Conservation (phyloP, 1,140 invertebrate genomes). For the Amyelois transitella region DNA sequence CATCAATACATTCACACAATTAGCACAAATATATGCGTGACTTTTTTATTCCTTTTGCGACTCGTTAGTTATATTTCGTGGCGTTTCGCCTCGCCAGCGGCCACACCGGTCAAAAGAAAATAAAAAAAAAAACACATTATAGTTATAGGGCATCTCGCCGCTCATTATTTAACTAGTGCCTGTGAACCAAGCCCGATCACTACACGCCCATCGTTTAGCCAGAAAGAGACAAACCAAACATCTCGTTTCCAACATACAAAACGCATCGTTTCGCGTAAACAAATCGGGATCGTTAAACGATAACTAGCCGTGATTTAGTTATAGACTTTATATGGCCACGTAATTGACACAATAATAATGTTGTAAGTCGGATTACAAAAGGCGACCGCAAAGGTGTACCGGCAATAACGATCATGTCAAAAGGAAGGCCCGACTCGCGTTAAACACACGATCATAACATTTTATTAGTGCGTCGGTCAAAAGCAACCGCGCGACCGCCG, state of each 20-base stretch:
- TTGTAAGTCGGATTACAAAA: conserved; percentile 49
- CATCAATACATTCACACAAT: conserved; percentile 34
- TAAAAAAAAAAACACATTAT: conserved; percentile 68
- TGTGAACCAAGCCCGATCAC: conserved; percentile 51
- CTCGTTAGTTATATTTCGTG: conserved; percentile 63
- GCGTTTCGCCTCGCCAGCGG: conserved; percentile 51
- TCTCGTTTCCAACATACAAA: conserved; percentile 20
- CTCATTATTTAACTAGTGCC: conserved; percentile 71
- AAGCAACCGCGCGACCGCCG: conserved; percentile 67
- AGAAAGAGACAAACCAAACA: conserved; percentile 24
- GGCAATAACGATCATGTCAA: conserved; percentile 71
- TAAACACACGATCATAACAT: conserved; percentile 74
- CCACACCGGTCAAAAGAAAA: conserved; percentile 61
- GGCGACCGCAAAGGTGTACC: conserved; percentile 63
- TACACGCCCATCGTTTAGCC: conserved; percentile 44
- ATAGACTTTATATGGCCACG: conserved; percentile 44
- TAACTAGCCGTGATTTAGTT: conserved; percentile 55
- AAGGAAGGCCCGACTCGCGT: conserved; percentile 70
- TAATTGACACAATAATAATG: conserved; percentile 71
- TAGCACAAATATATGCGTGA: conserved; percentile 40
- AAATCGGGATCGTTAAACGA: conserved; percentile 24
- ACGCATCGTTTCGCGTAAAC: conserved; percentile 42
- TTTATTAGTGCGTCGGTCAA: conserved; percentile 72
- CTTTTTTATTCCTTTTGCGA: conserved; percentile 38
- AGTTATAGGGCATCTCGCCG: conserved; percentile 61